phyloP scores from a whole-genome alignment of 1,140 invertebrate species.

The Calycopis cecrops region DNA sequence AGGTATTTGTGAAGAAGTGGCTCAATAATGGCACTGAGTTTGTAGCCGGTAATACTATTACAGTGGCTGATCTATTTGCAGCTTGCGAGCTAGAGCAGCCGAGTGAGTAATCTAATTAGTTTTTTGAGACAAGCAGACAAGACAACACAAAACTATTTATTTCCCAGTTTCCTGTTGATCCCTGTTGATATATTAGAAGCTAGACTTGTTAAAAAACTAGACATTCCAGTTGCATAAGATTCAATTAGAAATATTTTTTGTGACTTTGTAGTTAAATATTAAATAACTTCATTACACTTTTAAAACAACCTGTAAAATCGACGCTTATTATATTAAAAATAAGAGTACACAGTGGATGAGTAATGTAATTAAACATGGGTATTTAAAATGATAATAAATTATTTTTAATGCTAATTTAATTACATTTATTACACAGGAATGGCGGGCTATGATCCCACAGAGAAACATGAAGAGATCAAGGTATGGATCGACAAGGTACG shows the following conservation, averaged over 20 bases:
- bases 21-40: constrained; percentile 77
- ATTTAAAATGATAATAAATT: too few species aligned
- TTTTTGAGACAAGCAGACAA: neutral
- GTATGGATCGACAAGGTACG: constrained; percentile 46
- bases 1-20: constrained; percentile 80
- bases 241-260: too few species aligned
- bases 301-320: too few species aligned
- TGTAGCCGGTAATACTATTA: constrained; percentile 79
- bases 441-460: constrained; percentile 46
- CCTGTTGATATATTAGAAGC: too few species aligned
- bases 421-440: constrained; percentile 40
- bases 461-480: constrained; percentile 39
- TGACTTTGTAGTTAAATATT: neutral
- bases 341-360: too few species aligned
- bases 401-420: neutral
- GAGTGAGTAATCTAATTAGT: constrained; percentile 73
- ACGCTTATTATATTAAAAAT: too few species aligned
- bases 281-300: too few species aligned
- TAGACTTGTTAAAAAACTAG: too few species aligned
- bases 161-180: too few species aligned
- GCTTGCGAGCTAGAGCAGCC: constrained; percentile 91
- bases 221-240: too few species aligned
- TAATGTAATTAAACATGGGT: too few species aligned
- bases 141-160: too few species aligned
- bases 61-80: constrained; percentile 87